Conservation (phyloP, 2,888 invertebrate species). For the Linyphia triangularis region DNA sequence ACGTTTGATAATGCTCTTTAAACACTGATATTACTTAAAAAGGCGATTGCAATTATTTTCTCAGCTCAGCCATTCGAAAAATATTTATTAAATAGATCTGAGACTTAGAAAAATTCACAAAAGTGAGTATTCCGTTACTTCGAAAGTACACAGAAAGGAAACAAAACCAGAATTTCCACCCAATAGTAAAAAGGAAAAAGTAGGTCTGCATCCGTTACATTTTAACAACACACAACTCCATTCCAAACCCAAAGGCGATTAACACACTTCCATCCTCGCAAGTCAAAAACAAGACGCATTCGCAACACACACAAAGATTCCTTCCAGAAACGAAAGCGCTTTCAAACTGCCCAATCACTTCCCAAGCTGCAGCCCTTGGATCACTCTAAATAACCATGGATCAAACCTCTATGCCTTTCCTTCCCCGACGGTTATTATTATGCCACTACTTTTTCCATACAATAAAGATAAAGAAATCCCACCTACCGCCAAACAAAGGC, state of each 20-base stretch:
- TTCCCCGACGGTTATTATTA: constrained; percentile 41
- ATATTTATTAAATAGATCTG: too few species aligned
- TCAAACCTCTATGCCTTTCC: constrained; percentile 14
- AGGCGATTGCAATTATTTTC: too few species aligned
- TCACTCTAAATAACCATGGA: constrained; percentile 53
- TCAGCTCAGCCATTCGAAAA: too few species aligned
- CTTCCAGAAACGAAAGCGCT: background rate
- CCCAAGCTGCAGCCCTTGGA: constrained; percentile 48
- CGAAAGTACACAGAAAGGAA: too few species aligned
- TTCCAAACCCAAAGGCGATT: background rate
- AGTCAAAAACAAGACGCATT: background rate
- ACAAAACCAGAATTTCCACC: too few species aligned
- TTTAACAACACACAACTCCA: background rate
- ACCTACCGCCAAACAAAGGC: constrained; percentile 28
- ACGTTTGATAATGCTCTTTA: too few species aligned
- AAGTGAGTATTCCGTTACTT: too few species aligned
- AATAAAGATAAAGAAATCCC: constrained; percentile 39
- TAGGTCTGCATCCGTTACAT: too few species aligned
- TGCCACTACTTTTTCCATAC: constrained; percentile 39
- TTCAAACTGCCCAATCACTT: background rate
- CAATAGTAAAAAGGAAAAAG: too few species aligned
- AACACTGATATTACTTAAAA: too few species aligned
- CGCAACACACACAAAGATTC: background rate
- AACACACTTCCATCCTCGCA: too few species aligned
- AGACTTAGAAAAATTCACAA: too few species aligned